These are phyloP conservation scores for Folsomia candida DNA, from an alignment of 2,888 invertebrate genomes.

Conservation along the genomic window DNA sequence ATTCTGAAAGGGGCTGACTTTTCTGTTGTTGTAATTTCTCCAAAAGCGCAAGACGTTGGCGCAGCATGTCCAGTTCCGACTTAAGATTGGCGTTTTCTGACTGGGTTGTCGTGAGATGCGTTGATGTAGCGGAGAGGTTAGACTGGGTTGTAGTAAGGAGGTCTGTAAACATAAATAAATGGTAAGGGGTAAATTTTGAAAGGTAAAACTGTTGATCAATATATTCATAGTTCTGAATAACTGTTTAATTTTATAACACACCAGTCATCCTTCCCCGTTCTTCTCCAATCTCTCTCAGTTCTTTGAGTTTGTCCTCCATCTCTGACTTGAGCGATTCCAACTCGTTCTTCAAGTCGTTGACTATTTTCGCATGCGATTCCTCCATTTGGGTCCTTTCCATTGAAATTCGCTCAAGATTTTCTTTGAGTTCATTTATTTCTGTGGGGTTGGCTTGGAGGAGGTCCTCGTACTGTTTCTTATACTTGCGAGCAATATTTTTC, in stretches of 20 bases:
- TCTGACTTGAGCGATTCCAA: neutral
- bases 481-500: constrained; percentile 87
- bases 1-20: constrained; percentile 38
- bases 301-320: neutral
- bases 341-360: neutral
- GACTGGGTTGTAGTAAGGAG: neutral
- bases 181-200: neutral
- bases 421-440: neutral
- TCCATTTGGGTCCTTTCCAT: no score
- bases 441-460: constrained; percentile 57
- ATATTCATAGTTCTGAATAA: no score
- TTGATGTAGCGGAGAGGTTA: neutral
- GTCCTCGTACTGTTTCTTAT: constrained; percentile 81
- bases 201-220: no score
- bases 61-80: constrained; percentile 68
- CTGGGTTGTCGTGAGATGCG: constrained; percentile 54
- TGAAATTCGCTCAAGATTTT: no score
- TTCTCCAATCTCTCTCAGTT: constrained; percentile 53
- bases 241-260: neutral
- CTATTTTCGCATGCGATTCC: no score
- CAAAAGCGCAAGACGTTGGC: constrained; percentile 48
- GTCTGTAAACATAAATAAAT: constrained; percentile 1
- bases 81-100: constrained; percentile 69
- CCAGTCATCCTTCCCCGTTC: neutral
- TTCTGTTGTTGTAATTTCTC: constrained; percentile 52